phyloP scores from a whole-genome alignment of 2,888 invertebrate genomes.

The Limnephilus lunatus region DNA sequence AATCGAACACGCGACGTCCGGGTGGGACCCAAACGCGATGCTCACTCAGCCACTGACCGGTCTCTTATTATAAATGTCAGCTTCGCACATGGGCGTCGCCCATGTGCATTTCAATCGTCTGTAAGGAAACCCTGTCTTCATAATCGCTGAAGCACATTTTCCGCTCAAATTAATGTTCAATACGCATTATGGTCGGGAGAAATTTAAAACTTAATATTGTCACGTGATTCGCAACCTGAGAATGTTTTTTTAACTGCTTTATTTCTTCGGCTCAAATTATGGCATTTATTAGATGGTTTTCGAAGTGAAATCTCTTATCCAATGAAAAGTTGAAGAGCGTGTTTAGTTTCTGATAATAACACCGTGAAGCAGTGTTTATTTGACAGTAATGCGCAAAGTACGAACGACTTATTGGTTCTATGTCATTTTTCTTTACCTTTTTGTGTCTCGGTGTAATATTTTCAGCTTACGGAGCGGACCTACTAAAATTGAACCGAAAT shows the following conservation, averaged over 20 bases:
- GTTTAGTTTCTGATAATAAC: background rate
- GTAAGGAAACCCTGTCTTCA: background rate
- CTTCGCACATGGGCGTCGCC: background rate
- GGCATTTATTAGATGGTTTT: background rate
- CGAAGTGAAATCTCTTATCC: background rate
- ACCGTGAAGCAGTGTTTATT: constrained; percentile 2
- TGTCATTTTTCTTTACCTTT: constrained; percentile 2
- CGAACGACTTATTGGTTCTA: background rate
- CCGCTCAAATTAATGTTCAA: background rate
- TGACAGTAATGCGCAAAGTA: constrained; percentile 2
- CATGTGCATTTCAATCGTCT: background rate
- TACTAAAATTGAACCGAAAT: constrained; percentile 2
- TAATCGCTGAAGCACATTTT: background rate
- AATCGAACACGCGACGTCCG: too few species aligned
- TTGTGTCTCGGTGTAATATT: background rate
- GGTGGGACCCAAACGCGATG: too few species aligned
- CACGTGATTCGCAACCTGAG: background rate
- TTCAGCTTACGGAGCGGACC: background rate
- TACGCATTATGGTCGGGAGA: too few species aligned
- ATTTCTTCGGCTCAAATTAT: background rate
- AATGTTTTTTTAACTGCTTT: background rate
- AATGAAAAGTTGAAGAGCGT: background rate
- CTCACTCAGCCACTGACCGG: too few species aligned
- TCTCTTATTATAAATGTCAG: too few species aligned
- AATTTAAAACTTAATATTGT: background rate